These are phyloP conservation scores for Strongylocentrotus purpuratus DNA, from an alignment of 35 echinoderm and acorn worm genomes.

Conservation along the genomic window DNA sequence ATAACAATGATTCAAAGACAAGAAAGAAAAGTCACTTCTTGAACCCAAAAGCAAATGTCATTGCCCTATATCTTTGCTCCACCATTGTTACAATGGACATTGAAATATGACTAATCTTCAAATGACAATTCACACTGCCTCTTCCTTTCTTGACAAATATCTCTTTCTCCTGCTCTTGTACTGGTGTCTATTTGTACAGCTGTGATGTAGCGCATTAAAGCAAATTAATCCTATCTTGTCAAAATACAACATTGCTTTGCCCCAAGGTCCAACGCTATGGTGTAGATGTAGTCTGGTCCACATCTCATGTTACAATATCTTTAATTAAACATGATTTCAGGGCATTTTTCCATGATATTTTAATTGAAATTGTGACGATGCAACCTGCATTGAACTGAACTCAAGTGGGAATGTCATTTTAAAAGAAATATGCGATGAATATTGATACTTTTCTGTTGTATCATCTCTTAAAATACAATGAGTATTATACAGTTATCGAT, in stretches of 20 bases:
- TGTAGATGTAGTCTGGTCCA: neutral
- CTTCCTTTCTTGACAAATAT: neutral
- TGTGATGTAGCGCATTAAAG: neutral
- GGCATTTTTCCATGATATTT: neutral
- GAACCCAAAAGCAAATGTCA: neutral
- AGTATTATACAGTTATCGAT: neutral
- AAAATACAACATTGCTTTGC: slow-evolving; percentile 29
- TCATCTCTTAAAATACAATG: neutral
- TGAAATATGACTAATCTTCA: neutral
- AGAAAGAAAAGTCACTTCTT: neutral
- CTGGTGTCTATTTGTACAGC: slow-evolving; percentile 12
- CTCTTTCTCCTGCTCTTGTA: neutral
- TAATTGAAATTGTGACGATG: neutral
- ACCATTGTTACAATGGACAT: neutral
- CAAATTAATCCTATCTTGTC: slow-evolving; percentile 26
- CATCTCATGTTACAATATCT: neutral
- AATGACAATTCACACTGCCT: neutral
- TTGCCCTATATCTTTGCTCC: neutral
- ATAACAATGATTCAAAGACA: neutral
- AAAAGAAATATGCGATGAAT: neutral
- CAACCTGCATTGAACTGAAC: neutral
- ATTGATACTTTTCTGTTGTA: neutral
- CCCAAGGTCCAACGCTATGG: neutral
- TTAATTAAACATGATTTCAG: neutral
- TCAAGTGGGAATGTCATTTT: neutral